A percentile compares a stretch with the other conserved stretches of the same genome.
These are phyloP conservation scores for Ormia ochracea DNA, from an alignment of 2,888 invertebrate species.

Conservation along the genomic window DNA sequence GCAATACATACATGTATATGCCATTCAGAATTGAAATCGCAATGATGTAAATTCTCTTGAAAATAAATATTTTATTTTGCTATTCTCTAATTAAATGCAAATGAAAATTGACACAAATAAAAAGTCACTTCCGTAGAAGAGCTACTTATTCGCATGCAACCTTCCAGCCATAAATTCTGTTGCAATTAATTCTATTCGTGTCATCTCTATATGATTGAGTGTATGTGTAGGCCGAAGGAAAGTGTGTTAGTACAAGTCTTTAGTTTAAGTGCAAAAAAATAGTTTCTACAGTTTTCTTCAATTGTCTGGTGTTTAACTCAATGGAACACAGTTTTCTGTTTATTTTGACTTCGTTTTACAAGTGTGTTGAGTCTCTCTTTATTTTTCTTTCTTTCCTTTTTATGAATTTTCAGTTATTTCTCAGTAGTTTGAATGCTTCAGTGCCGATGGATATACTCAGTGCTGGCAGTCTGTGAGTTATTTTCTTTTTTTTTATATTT, in stretches of 20 bases:
- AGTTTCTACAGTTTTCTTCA: conserved; percentile 3
- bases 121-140: background rate
- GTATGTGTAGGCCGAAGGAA: background rate
- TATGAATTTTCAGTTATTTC: background rate
- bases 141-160: background rate
- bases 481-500: conserved; percentile 40
- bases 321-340: conserved; percentile 41
- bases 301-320: conserved; percentile 50
- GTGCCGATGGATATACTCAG: conserved; percentile 4
- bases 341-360: conserved; percentile 37
- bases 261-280: conserved; percentile 4
- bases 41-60: background rate
- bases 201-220: background rate
- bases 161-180: conserved; percentile 25
- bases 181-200: conserved; percentile 19
- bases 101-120: conserved; percentile 7
- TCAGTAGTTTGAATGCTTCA: conserved; percentile 28
- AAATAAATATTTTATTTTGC: background rate
- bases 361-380: too few species aligned
- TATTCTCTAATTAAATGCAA: background rate
- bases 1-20: background rate
- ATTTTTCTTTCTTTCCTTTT: background rate
- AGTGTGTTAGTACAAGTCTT: conserved; percentile 9
- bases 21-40: background rate
- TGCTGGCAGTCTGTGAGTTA: conserved; percentile 19